Evolutionary conservation across 2,888 invertebrate species (phyloP).

Genomic region (Trichogramma dendrolimi): DNA sequence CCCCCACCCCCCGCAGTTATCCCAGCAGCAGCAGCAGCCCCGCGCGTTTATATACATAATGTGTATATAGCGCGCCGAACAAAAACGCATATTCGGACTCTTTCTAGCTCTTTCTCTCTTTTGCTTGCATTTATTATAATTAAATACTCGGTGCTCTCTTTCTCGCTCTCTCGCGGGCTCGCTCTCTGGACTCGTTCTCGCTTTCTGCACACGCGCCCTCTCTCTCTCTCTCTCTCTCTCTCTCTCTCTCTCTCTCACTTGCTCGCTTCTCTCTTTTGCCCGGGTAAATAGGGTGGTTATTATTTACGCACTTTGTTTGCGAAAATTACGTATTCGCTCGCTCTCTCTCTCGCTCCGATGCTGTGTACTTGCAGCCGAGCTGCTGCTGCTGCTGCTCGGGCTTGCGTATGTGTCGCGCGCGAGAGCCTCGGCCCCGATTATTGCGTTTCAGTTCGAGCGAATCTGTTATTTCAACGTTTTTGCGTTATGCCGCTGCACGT

Average conservation of each 20-base stretch:
- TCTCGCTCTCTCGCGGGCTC: slow-evolving; percentile 4
- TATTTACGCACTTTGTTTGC: slow-evolving; percentile 52
- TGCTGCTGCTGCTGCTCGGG: too few relatives aligned
- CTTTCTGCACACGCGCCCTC: too few relatives aligned
- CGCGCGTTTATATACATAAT: background rate
- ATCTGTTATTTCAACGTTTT: slow-evolving; percentile 51
- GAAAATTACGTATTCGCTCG: slow-evolving; percentile 51
- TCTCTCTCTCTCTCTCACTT: slow-evolving; percentile 7
- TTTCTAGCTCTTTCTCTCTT: background rate
- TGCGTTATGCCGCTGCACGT: slow-evolving; percentile 32
- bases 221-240: slow-evolving; percentile 12
- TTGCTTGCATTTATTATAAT: slow-evolving; percentile 29
- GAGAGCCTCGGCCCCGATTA: slow-evolving; percentile 39
- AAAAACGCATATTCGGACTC: background rate
- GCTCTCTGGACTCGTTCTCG: background rate
- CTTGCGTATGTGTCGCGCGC: too few relatives aligned
- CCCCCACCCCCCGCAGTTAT: background rate
- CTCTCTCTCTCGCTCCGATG: too few relatives aligned
- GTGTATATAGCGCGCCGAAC: background rate
- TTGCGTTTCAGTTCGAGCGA: slow-evolving; percentile 47
- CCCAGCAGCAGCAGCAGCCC: background rate
- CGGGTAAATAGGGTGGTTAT: slow-evolving; percentile 50
- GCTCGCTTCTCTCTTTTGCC: slow-evolving; percentile 2
- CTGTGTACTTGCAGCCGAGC: too few relatives aligned
- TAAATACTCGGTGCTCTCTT: slow-evolving; percentile 22